A percentile compares a stretch with the other conserved stretches of the same genome.
These are phyloP conservation scores for Phaenicophaeus curvirostris DNA, from an alignment of 2,797 vertebrate genomes.

Conservation along the genomic window DNA sequence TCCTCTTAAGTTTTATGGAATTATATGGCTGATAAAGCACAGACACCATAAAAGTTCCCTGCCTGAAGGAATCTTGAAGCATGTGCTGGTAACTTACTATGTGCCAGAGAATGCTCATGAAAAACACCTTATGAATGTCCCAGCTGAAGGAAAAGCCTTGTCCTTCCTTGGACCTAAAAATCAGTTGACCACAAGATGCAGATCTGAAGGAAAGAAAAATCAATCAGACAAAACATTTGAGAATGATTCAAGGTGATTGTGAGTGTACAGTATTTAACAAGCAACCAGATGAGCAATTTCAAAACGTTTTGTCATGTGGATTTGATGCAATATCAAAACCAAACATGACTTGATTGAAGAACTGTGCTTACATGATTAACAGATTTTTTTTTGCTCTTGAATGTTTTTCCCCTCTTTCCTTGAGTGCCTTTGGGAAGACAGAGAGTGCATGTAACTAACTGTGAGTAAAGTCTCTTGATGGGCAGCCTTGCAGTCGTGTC, in stretches of 20 bases:
- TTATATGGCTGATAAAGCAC: neutral
- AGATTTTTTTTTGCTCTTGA: rapidly evolving
- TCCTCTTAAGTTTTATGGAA: neutral
- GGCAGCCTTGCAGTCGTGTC: neutral
- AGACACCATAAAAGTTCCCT: neutral
- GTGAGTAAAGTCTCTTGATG: neutral
- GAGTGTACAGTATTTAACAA: neutral
- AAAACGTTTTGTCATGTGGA: constrained; percentile 21
- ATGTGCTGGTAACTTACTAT: neutral
- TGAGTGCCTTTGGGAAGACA: neutral
- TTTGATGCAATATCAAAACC: neutral
- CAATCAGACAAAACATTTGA: neutral
- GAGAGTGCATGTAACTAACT: neutral
- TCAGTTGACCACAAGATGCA: neutral
- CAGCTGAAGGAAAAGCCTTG: neutral
- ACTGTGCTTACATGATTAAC: neutral
- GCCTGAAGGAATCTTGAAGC: neutral
- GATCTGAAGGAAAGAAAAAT: neutral
- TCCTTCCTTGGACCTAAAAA: neutral
- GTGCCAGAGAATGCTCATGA: neutral
- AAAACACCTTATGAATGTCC: neutral
- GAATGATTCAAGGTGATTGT: constrained; percentile 11
- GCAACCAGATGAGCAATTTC: neutral
- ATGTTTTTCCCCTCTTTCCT: neutral
- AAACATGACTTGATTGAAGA: neutral